A percentile compares a stretch with the other conserved stretches of the same genome.
phyloP scores from a whole-genome alignment of 2,113 vertebrate species.

The Triplophysa dalaica region DNA sequence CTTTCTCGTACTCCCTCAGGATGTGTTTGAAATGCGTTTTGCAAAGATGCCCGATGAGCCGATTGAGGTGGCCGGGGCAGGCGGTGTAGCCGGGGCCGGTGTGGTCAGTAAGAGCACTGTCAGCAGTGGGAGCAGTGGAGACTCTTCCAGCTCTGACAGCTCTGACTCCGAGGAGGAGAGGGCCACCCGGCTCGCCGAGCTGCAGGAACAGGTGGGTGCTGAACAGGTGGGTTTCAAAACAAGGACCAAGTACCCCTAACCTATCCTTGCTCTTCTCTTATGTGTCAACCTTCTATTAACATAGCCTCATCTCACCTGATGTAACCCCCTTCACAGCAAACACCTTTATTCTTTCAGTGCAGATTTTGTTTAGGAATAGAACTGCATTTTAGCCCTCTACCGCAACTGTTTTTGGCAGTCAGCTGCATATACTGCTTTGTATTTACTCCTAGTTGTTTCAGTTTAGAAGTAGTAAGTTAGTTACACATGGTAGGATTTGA shows the following conservation, averaged over 20 bases:
- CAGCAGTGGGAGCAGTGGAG: slow-evolving; percentile 78
- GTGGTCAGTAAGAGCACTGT: slow-evolving; percentile 77
- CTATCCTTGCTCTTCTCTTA: slow-evolving; percentile 1
- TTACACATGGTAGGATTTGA: not conserved
- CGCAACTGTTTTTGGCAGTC: slow-evolving; percentile 1
- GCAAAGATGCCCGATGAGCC: slow-evolving; percentile 93
- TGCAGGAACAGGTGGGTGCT: slow-evolving; percentile 87
- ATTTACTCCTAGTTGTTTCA: slow-evolving; percentile 21
- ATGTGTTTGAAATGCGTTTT: slow-evolving; percentile 94
- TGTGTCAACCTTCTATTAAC: not conserved
- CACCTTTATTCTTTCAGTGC: slow-evolving; percentile 8
- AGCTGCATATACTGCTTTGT: slow-evolving; percentile 35
- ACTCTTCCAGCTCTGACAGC: slow-evolving; percentile 75
- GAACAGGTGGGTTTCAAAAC: slow-evolving; percentile 67
- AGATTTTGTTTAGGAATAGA: not conserved
- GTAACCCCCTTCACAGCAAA: slow-evolving; percentile 4
- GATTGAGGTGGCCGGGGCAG: slow-evolving; percentile 59
- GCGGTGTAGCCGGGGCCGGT: slow-evolving; percentile 59
- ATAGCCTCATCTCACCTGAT: not conserved
- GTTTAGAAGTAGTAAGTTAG: slow-evolving; percentile 5
- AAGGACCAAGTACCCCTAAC: slow-evolving; percentile 32
- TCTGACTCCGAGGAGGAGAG: slow-evolving; percentile 84
- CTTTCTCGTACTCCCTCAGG: slow-evolving; percentile 64
- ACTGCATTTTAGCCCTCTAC: slow-evolving; percentile 51
- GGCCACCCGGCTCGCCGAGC: slow-evolving; percentile 79